Evolutionary conservation across 2,888 invertebrate species (phyloP).

Genomic region (Platycheirus albimanus): DNA sequence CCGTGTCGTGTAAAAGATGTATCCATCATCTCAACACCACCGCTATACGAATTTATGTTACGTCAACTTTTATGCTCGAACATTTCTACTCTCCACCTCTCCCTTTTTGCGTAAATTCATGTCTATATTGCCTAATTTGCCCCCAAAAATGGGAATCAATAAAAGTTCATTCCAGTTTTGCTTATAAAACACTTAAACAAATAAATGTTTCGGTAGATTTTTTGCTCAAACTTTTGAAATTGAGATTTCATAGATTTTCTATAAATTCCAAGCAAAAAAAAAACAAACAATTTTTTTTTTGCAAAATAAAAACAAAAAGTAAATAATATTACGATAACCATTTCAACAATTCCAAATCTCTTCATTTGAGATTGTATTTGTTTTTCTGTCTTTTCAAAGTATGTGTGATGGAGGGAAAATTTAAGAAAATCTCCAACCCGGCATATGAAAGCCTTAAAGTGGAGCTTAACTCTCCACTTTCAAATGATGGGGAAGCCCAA

Average conservation of each 20-base stretch:
- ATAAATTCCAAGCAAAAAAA: slow-evolving; percentile 5
- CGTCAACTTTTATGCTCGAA: slow-evolving; percentile 42
- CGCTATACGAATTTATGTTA: slow-evolving; percentile 32
- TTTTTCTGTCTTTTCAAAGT: background rate
- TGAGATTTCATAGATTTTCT: slow-evolving; percentile 23
- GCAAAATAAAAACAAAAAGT: slow-evolving; percentile 11
- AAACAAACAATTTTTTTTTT: too few species aligned
- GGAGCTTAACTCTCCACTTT: slow-evolving; percentile 34
- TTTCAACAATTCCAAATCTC: slow-evolving; percentile 27
- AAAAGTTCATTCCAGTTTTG: slow-evolving; percentile 33
- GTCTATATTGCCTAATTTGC: slow-evolving; percentile 59
- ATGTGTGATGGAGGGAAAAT: background rate
- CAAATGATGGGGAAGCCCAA: slow-evolving; percentile 14
- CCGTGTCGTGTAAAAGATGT: slow-evolving; percentile 47
- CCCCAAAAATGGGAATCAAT: slow-evolving; percentile 55
- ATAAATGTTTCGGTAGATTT: too few species aligned
- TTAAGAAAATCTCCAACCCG: slow-evolving; percentile 7
- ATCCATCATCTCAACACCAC: slow-evolving; percentile 7
- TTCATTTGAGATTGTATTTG: background rate
- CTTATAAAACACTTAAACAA: slow-evolving; percentile 1
- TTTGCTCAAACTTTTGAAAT: slow-evolving; percentile 23
- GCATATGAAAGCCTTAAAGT: background rate
- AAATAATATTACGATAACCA: slow-evolving; percentile 31
- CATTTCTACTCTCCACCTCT: background rate
- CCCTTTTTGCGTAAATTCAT: slow-evolving; percentile 18